These are phyloP conservation scores for Conus canariensis DNA, from an alignment of 2,888 invertebrate genomes.

Conservation along the genomic window DNA sequence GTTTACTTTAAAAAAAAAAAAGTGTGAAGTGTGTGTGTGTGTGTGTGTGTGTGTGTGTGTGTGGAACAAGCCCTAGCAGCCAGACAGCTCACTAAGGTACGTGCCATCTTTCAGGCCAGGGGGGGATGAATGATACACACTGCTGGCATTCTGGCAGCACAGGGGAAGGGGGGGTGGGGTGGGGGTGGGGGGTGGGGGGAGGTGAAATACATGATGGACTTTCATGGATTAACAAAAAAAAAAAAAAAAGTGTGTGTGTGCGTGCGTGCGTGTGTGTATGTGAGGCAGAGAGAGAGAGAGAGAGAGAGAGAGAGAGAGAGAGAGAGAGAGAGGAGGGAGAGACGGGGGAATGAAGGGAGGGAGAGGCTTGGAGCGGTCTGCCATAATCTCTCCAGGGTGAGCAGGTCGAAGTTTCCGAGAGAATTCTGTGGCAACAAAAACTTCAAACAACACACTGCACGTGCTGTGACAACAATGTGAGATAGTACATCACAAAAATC, in stretches of 20 bases:
- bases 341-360: conserved; percentile 23
- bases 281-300: neutral
- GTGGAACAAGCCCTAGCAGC: neutral
- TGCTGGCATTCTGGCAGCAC: neutral
- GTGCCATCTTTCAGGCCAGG: no score
- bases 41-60: conserved; percentile 18
- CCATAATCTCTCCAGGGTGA: no score
- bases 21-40: neutral
- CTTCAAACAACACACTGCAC: neutral
- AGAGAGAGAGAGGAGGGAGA: conserved; percentile 31
- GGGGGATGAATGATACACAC: neutral
- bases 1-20: no score
- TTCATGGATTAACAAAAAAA: neutral
- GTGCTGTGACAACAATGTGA: neutral
- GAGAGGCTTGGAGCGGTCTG: conserved; percentile 25
- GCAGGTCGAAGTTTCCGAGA: no score
- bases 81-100: no score
- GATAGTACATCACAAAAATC: neutral
- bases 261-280: no score
- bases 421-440: no score
- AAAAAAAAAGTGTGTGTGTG: no score
- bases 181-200: no score
- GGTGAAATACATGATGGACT: no score
- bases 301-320: neutral
- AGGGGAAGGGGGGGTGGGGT: no score